These are phyloP conservation scores for Pyrrhia umbra DNA, from an alignment of 2,888 invertebrate species.

Conservation along the genomic window DNA sequence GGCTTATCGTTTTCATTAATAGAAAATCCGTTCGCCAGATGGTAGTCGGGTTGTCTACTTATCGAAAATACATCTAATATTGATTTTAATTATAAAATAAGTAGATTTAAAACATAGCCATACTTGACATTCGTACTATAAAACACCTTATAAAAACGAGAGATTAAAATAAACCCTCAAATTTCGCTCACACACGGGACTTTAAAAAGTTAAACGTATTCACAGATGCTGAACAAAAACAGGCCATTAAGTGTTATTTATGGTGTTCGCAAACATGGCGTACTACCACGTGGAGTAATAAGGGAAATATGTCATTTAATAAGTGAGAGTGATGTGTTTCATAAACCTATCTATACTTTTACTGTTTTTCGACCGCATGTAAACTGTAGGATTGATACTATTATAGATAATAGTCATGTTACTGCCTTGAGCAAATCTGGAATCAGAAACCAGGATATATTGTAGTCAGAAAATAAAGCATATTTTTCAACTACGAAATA, in stretches of 20 bases:
- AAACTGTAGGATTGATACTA: too few species aligned
- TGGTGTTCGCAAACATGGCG: slow-evolving; percentile 41
- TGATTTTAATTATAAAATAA: neutral
- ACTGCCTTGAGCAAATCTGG: too few species aligned
- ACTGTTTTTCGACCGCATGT: neutral
- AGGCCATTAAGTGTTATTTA: slow-evolving; percentile 61
- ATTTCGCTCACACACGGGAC: slow-evolving; percentile 48
- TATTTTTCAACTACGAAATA: too few species aligned
- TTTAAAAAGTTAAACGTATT: slow-evolving; percentile 57
- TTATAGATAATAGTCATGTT: too few species aligned
- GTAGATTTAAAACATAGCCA: neutral
- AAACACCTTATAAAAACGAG: slow-evolving; percentile 29
- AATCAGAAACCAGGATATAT: too few species aligned
- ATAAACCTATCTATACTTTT: neutral
- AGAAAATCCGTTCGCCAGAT: neutral
- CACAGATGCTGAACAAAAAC: slow-evolving; percentile 55
- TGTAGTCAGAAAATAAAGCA: too few species aligned
- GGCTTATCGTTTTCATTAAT: neutral
- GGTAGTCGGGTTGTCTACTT: neutral
- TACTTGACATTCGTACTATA: neutral
- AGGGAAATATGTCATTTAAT: slow-evolving; percentile 54
- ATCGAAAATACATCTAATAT: neutral
- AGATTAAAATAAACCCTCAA: slow-evolving; percentile 57
- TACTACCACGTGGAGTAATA: slow-evolving; percentile 37
- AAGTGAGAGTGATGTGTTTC: slow-evolving; percentile 14